A percentile compares a stretch with the other conserved stretches of the same genome.
Evolutionary conservation across 2,888 invertebrate species (phyloP).

Genomic region (Lasioglossum leucozonium): DNA sequence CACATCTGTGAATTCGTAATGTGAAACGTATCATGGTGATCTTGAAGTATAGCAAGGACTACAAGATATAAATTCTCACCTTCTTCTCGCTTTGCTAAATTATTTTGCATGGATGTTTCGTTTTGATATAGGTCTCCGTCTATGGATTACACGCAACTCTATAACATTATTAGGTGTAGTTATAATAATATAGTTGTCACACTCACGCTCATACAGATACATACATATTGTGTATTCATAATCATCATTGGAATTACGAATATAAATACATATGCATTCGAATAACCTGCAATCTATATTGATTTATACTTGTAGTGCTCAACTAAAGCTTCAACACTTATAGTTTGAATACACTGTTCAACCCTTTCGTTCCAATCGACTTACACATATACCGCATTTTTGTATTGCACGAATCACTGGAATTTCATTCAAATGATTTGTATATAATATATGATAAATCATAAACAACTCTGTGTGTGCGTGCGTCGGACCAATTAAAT

Average conservation of each 20-base stretch:
- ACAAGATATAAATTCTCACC: conserved; percentile 46
- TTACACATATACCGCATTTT: background rate
- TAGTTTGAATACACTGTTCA: conserved; percentile 13
- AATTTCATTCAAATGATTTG: background rate
- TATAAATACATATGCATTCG: conserved; percentile 40
- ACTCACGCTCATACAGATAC: conserved; percentile 55
- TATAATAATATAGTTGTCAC: conserved; percentile 63
- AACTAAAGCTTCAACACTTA: conserved; percentile 39
- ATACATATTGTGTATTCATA: conserved; percentile 38
- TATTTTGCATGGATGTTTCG: conserved; percentile 34
- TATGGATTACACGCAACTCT: conserved; percentile 64
- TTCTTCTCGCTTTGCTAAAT: conserved; percentile 53
- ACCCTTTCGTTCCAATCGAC: background rate
- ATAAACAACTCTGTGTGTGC: background rate
- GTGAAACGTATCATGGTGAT: conserved; percentile 47
- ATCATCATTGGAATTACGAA: conserved; percentile 37
- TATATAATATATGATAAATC: background rate
- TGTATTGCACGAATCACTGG: background rate
- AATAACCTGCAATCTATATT: conserved; percentile 44
- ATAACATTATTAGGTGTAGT: conserved; percentile 55
- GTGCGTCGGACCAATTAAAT: background rate
- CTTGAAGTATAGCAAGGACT: conserved; percentile 58
- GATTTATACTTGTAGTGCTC: conserved; percentile 56
- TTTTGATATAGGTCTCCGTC: conserved; percentile 51
- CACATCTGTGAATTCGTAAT: conserved; percentile 50